These are phyloP conservation scores for Anoplophora glabripennis DNA, from an alignment of 1,140 invertebrate genomes.

Conservation along the genomic window DNA sequence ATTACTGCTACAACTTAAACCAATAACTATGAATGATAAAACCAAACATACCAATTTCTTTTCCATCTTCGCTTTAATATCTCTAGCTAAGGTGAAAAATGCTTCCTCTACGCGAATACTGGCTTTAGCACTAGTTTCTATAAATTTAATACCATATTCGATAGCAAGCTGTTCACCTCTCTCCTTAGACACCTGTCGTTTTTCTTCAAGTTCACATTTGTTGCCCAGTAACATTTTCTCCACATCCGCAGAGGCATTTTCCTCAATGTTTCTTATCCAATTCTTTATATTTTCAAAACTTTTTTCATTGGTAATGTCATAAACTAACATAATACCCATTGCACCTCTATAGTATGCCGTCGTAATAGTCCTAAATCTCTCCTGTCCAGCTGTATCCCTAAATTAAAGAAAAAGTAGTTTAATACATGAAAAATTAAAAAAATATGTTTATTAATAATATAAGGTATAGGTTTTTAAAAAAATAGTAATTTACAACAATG, in stretches of 20 bases:
- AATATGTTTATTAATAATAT: too few relatives aligned
- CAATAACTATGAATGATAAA: background rate
- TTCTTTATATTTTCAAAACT: slow-evolving; percentile 99
- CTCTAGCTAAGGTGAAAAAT: slow-evolving; percentile 88
- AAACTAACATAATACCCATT: slow-evolving; percentile 99
- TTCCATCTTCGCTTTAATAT: slow-evolving; percentile 94
- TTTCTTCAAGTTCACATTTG: slow-evolving; percentile 91
- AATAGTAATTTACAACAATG: too few relatives aligned
- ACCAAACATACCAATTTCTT: slow-evolving; percentile 82
- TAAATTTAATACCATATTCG: slow-evolving; percentile 91
- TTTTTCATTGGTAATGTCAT: slow-evolving; percentile 97
- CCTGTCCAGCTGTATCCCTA: slow-evolving; percentile 95
- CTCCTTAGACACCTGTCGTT: slow-evolving; percentile 77
- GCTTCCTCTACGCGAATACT: slow-evolving; percentile 90
- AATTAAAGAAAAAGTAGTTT: slow-evolving; percentile 16
- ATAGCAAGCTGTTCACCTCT: slow-evolving; percentile 74
- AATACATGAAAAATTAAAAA: too few relatives aligned
- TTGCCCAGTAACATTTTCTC: slow-evolving; percentile 95
- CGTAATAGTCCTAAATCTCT: slow-evolving; percentile 96
- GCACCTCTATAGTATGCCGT: slow-evolving; percentile 97
- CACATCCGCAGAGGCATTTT: slow-evolving; percentile 90
- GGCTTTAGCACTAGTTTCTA: slow-evolving; percentile 90
- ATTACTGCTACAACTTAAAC: too few relatives aligned
- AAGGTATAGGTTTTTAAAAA: too few relatives aligned
- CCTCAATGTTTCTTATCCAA: slow-evolving; percentile 98